Conservation (phyloP, 2,888 invertebrate species). For the Nezara viridula region DNA sequence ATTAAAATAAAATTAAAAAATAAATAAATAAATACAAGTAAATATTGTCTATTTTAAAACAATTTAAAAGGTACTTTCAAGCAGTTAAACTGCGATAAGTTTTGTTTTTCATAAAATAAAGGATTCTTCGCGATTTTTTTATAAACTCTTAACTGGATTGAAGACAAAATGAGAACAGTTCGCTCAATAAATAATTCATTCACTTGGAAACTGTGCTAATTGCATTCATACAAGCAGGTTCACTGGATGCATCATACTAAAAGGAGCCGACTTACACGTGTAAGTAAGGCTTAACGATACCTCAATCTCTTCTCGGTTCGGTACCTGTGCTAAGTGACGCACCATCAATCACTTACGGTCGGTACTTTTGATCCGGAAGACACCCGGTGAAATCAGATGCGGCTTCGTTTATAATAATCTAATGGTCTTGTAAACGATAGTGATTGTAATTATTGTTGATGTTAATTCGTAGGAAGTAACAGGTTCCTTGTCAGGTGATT, state of each 20-base stretch:
- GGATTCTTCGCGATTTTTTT: too few relatives aligned
- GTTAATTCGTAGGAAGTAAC: not conserved
- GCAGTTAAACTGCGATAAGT: too few relatives aligned
- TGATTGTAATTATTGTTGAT: slow-evolving; percentile 16
- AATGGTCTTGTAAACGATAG: not conserved
- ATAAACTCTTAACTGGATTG: too few relatives aligned
- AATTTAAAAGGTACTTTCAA: too few relatives aligned
- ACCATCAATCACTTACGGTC: not conserved
- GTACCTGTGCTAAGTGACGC: not conserved
- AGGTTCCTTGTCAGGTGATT: not conserved
- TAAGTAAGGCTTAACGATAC: slow-evolving; percentile 12
- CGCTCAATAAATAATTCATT: not conserved
- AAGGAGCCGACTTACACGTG: slow-evolving; percentile 15
- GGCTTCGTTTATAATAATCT: slow-evolving; percentile 19
- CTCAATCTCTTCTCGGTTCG: slow-evolving; percentile 1
- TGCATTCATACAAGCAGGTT: not conserved
- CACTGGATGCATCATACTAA: not conserved
- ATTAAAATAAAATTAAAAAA: too few relatives aligned
- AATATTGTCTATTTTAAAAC: too few relatives aligned
- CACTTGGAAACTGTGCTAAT: not conserved
- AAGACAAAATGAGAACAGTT: not conserved
- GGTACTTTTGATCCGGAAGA: slow-evolving; percentile 21
- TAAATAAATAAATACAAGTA: too few relatives aligned
- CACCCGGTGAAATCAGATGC: not conserved
- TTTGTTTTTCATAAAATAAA: too few relatives aligned